Conservation (phyloP, 2,888 invertebrate species). For the Electrophaes corylata region DNA sequence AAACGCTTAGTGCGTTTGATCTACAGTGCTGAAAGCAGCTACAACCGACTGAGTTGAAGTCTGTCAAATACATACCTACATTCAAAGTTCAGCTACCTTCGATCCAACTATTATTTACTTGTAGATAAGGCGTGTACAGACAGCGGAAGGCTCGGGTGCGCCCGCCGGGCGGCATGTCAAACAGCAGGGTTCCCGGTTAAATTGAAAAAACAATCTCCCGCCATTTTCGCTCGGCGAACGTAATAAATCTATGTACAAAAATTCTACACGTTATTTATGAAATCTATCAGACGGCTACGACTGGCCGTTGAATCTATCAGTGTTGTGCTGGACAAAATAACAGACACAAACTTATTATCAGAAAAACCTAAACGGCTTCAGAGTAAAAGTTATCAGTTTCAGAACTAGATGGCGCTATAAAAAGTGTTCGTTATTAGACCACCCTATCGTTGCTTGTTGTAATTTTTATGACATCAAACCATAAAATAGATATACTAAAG, state of each 20-base stretch:
- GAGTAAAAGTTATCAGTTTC: too few species aligned
- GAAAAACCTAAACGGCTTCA: too few species aligned
- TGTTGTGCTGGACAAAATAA: constrained; percentile 56
- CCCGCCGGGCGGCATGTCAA: constrained; percentile 75
- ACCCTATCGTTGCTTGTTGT: too few species aligned
- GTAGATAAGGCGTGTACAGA: constrained; percentile 48
- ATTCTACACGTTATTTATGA: constrained; percentile 83
- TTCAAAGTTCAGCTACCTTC: constrained; percentile 13
- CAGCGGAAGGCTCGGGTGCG: constrained; percentile 51
- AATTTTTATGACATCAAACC: too few species aligned
- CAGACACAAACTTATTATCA: constrained; percentile 1
- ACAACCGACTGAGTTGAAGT: too few species aligned
- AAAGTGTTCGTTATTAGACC: too few species aligned
- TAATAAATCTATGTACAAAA: constrained; percentile 85
- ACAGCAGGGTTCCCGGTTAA: constrained; percentile 81
- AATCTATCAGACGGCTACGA: constrained; percentile 69
- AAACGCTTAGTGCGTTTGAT: too few species aligned
- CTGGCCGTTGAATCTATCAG: constrained; percentile 61
- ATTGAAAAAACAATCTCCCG: constrained; percentile 85
- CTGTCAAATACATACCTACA: too few species aligned
- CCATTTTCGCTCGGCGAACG: constrained; percentile 83
- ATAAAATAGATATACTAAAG: too few species aligned
- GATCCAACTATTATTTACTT: constrained; percentile 32
- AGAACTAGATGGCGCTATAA: too few species aligned
- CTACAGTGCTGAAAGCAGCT: too few species aligned